These are phyloP conservation scores for Periphyllus acericola DNA, from an alignment of 2,888 invertebrate species.

Conservation along the genomic window DNA sequence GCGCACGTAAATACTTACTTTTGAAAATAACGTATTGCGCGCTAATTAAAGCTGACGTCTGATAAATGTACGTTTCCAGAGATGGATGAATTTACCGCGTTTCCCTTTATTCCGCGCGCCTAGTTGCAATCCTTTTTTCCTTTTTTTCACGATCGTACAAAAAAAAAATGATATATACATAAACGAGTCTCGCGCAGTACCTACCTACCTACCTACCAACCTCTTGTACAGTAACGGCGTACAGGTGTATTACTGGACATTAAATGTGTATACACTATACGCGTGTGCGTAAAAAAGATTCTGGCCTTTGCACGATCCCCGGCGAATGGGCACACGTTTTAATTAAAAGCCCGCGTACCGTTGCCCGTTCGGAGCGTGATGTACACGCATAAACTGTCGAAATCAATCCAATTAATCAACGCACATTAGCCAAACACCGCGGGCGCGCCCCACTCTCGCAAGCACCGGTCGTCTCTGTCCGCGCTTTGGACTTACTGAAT, in stretches of 20 bases:
- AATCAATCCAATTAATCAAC: constrained; percentile 56
- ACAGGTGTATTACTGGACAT: too few species aligned
- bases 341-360: constrained; percentile 47
- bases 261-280: not conserved
- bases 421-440: not conserved
- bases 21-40: constrained; percentile 2
- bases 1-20: not conserved
- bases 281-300: not conserved
- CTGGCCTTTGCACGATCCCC: not conserved
- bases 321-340: not conserved
- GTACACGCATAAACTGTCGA: constrained; percentile 19
- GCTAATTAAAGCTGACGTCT: constrained; percentile 31
- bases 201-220: not conserved
- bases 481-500: constrained; percentile 10
- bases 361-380: not conserved
- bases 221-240: not conserved
- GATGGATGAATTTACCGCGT: constrained; percentile 51
- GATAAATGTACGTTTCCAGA: constrained; percentile 35
- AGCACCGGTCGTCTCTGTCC: not conserved
- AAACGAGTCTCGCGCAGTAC: not conserved
- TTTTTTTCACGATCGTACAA: too few species aligned
- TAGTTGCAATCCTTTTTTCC: not conserved
- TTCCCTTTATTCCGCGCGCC: not conserved
- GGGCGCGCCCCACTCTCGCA: too few species aligned
- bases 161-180: not conserved